Evolutionary conservation across 2,888 invertebrate species (phyloP), one percentile per base, ranked within the genome.

Genomic region (Druceiella hillmani): DNA sequence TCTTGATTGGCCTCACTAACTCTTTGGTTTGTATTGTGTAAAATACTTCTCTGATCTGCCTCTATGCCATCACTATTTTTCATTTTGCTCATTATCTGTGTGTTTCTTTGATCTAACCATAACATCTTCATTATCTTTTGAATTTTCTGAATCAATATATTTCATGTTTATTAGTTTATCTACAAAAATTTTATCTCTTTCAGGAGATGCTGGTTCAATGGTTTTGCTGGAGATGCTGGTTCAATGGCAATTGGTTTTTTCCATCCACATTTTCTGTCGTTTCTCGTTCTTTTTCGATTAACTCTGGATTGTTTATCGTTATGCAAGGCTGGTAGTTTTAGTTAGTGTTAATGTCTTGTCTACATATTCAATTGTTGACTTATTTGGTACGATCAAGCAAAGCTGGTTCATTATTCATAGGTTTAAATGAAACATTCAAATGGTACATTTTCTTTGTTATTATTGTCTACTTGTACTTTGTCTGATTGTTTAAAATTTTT

Each of bases 41-140:
- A n/a, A n/a, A n/a, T n/a, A n/a, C n/a, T n/a, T n/a, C n/a, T n/a
- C n/a, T n/a, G n/a, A n/a, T n/a, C n/a, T n/a, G n/a, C n/a, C n/a
- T n/a, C n/a, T n/a, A n/a, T n/a, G n/a, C n/a, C n/a, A n/a, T n/a
- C n/a, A n/a, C n/a, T 35, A 40, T 47, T 45, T 13, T 32, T 34
- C 6, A 47, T 17, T 10, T 44, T 41, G 34, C 43, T 44, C 11
- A 25, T n/a, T 25, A 17, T 44, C 38, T 15, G 38, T 44, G 17
- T 35, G n/a, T n/a, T n/a, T 38, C 32, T 41, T 42, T 22, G 43
- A 35, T 12, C 9, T 26, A n/a, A 31, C 6, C 6, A 33, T 41
- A 12, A 37, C 35, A 33, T 29, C 26, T 38, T 45, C 45, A n/a
- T 44, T 35, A 25, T 26, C 10, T 11, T 26, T 6, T 10, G 6